Evolutionary conservation across 2,888 invertebrate species (phyloP), one percentile per base, ranked within the genome.

Genomic region (Lasioglossum morio): DNA sequence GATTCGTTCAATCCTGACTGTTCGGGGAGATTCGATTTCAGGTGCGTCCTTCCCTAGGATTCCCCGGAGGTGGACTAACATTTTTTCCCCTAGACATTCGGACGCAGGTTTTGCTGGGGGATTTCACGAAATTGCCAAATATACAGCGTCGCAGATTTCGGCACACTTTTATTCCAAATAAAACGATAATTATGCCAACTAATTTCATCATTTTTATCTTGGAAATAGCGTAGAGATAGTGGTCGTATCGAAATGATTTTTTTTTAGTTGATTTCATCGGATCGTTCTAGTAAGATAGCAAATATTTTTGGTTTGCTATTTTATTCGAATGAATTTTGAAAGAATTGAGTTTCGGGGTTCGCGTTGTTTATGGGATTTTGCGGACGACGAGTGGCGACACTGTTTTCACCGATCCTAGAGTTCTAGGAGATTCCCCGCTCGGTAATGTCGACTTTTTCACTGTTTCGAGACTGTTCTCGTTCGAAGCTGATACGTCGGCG

Each of bases 401-500:
- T 46, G 53, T 78, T 43, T 72, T 19, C 23, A 70, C 69, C 48
- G 69, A 27, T 37, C 57, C 40, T 23, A 70, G 70, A 78, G 19
- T 30, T 30, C 23, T 16, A 12, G 34, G 70, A 60, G 10, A 63
- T 69, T 60, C 60, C 77, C 53, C 84, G 48, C 27, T n/a, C 23
- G 53, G 53, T 19, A 37, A 69, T 16, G 27, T 76, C 14, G 23
- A 46, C 30, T 40, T 46, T 66, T 66, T 48, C n/a, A 27, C 57
- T 78, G 66, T 69, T 70, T 60, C 53, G 60, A 48, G 72, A n/a
- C 14, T 37, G 77, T 80, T 80, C 81, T 73, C 81, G 53, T 60
- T 79, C 53, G 87, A 78, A 80, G 57, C 72, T 72, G 72, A 70
- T 77, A 72, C 43, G 27, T 57, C 37, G 80, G 82, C 78, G 80